Evolutionary conservation across 2,888 invertebrate genomes (phyloP).

Genomic region (Brachylomia viminalis): DNA sequence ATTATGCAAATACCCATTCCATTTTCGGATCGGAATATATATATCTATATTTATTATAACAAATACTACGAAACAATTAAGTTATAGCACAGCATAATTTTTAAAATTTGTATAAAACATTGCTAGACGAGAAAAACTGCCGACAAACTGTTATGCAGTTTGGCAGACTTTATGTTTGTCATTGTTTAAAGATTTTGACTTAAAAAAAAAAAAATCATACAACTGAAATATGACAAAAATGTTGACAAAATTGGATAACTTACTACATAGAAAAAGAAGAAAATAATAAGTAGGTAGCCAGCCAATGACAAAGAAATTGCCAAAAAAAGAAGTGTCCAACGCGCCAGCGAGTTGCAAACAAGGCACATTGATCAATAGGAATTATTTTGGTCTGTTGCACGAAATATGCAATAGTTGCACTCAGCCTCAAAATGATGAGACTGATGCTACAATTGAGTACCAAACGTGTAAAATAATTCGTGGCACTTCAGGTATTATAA

Average conservation of each 20-base stretch:
- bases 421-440: background rate
- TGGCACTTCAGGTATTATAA: no score
- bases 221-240: background rate
- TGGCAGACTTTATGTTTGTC: no score
- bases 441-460: no score
- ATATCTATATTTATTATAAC: background rate
- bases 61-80: no score
- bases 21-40: background rate
- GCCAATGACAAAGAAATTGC: background rate
- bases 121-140: no score
- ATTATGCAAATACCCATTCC: background rate
- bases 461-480: no score
- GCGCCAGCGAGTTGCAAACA: constrained; percentile 19
- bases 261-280: constrained; percentile 1
- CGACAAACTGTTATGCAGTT: no score
- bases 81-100: no score
- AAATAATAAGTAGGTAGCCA: background rate
- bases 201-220: no score
- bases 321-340: background rate
- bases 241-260: background rate
- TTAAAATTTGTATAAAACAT: no score
- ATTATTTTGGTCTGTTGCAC: background rate
- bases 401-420: background rate
- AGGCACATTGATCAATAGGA: constrained; percentile 30
- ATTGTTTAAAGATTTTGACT: no score